Evolutionary conservation across 2,113 vertebrate genomes (phyloP), one percentile per base, ranked within the genome.

Genomic region (Nerophis ophidion): DNA sequence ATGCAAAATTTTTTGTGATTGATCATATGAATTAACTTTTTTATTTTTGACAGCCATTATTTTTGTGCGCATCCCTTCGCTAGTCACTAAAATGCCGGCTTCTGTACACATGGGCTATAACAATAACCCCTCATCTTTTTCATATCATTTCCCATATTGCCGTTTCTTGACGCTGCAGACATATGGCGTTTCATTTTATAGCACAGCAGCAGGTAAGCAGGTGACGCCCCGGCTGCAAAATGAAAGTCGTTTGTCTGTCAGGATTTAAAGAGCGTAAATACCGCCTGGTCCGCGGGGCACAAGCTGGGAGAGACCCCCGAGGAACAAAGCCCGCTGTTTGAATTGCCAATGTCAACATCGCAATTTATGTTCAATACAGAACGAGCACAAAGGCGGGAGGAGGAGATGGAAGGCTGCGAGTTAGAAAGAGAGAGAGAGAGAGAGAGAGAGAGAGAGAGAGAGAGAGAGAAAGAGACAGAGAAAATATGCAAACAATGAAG

Each of bases 401-500:
- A 50, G 57, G 75, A 47, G 7, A 19, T 49, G 48, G 15, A 16
- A 15, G 17, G 48, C 15, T 7, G 26, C 26, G 26, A 26, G 2
- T 26, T 2, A 26, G 26, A 8, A 4, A 4, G 48, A 49, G 72
- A 55, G 61, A 82, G 52, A 60, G 58, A 70, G 73, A 60, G 53
- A 85, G 79, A 40, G 81, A 64, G 76, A 77, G 44, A 75, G 76
- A 38, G 68, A 58, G 67, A 62, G 52, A n/a, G 53, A 85, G 79
- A 40, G 81, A 64, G 76, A 77, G 38, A 75, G 76, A 38, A 67
- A 58, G 67, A 62, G 52, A n/a, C 50, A 77, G 75, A 53, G 53
- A 33, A 77, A 26, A 26, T 26, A 51, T 83, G 90, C 85, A 76
- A 89, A 84, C 71, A 89, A 89, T 87, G 91, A 90, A 72, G 89